Base-by-base conservation (phyloP, 1,140 invertebrate species). In the Helicoverpa armigera region DNA sequence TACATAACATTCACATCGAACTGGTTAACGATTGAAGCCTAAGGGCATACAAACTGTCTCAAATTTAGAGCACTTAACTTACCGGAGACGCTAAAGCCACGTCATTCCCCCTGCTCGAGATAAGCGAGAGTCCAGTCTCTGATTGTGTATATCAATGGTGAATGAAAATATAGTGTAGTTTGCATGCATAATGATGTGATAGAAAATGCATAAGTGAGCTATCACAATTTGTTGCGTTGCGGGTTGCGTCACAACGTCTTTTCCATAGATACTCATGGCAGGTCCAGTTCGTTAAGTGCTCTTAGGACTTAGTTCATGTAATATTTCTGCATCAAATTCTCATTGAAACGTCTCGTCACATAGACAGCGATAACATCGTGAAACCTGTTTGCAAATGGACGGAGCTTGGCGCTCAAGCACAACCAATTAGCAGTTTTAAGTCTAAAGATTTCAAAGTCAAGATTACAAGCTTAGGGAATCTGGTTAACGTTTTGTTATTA, bases 401-500 rank as follows among this genome's bases (percentile, higher is more conserved):
- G 51, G 10, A 23, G 48, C 35, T 72, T 51, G 54, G 50, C 54
- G 65, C 12, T 79, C 56, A 80, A 80, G 31, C 50, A 51, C 50
- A 16, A 29, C 69, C 78, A 80, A 80, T 80, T 80, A 80, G 69
- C 56, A 61, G 67, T 50, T 54, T 61, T 79, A 72, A 79, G 67
- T 79, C 67, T 61, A 50, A 18, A 79, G 77, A 79, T 79, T 79
- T 72, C 67, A 73, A 80, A 80, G 78, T 80, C 78, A 80, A 80
- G 69, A 80, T 80, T 80, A 73, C 56, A 63, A 58, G 53, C 53
- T 73, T 56, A 73, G 70, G 23, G 65, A 23, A 51, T 69, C 43
- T 69, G 43, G 67, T 70, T 70, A 53, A 50, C 16, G 51, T 51
- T 23, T 50, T 13, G 56, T 69, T 50, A 50, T 13, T n/a, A 69